Evolutionary conservation across 2,888 invertebrate species (phyloP), one percentile per base, ranked within the genome.

Genomic region (Polia nebulosa): DNA sequence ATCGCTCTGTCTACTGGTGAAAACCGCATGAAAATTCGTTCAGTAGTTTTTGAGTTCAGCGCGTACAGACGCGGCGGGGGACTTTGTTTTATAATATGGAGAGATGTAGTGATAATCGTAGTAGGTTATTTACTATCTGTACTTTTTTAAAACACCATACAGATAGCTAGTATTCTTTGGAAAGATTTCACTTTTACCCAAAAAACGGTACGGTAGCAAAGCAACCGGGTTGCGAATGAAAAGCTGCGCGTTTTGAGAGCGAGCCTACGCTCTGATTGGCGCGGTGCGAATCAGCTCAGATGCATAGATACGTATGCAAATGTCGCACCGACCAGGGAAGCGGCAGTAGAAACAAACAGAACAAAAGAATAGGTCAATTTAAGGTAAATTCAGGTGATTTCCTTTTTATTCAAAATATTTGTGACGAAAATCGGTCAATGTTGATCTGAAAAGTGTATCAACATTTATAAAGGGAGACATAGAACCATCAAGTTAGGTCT

Each of bases 241-340:
- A 79, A 72, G 69, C 63, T 67, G 61, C 25, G 45, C 64, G 67
- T 73, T 78, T 83, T 72, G 78, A 78, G 82, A 78, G 81, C 76
- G 80, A 64, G 44, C 68, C 49, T 76, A 79, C 83, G 86, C 86
- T 87, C 87, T 84, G 86, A 85, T 87, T 84, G 76, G n/a, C 68
- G 58, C 74, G 71, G 73, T 81, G 85, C 83, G 83, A 84, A 81
- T 71, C 75, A 80, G 78, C 53, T 49, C 83, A 84, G 83, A 85
- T 82, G 72, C 69, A 65, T 59, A 82, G 85, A 85, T 85, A 80
- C 67, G 74, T 78, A 80, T 86, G 76, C 63, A 67, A 81, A 72
- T 67, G 44, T 61, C 29, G 7, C 68, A 76, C 34, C 44, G 29
- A 25, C 44, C 44, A 45, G 59, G n/a, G 8, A 2, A 20, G 0